Conservation (phyloP, 2,113 vertebrate species). For the Triplophysa tibetana region DNA sequence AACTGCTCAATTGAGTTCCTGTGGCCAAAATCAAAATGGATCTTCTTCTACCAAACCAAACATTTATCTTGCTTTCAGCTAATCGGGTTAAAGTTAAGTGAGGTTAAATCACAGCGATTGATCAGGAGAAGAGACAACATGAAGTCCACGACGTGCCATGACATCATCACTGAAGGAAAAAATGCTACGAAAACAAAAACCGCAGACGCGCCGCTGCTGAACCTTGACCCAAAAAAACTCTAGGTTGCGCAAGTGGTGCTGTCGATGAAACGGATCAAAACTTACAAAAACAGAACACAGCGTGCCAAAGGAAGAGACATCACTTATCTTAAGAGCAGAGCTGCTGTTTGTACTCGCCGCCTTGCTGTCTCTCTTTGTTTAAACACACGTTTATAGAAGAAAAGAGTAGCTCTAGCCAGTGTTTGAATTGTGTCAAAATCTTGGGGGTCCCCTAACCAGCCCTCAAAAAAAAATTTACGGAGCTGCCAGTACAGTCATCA, state of each 20-base stretch:
- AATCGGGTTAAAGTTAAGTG: not conserved
- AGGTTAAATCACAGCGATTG: not conserved
- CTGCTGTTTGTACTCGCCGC: conserved; percentile 43
- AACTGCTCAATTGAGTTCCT: not conserved
- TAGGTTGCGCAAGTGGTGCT: conserved; percentile 63
- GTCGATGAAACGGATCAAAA: conserved; percentile 44
- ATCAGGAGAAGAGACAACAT: not conserved
- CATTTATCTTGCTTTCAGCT: not conserved
- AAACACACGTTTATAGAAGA: not conserved
- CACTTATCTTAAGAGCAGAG: conserved; percentile 62
- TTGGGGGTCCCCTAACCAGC: no score
- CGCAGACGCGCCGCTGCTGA: conserved; percentile 45
- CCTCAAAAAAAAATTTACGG: no score
- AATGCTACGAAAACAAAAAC: conserved; percentile 1
- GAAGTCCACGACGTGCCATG: conserved; percentile 15
- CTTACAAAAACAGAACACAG: conserved; percentile 48
- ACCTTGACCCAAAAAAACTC: conserved; percentile 69
- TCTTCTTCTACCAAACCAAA: not conserved
- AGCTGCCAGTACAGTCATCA: no score
- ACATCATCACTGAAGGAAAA: not conserved
- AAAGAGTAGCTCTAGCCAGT: no score
- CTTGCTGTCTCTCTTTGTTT: not conserved
- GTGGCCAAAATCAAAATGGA: not conserved
- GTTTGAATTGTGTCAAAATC: no score
- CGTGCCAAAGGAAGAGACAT: conserved; percentile 62